Evolutionary conservation across 2,797 vertebrate species (phyloP).

Genomic region (Artibeus lituratus): DNA sequence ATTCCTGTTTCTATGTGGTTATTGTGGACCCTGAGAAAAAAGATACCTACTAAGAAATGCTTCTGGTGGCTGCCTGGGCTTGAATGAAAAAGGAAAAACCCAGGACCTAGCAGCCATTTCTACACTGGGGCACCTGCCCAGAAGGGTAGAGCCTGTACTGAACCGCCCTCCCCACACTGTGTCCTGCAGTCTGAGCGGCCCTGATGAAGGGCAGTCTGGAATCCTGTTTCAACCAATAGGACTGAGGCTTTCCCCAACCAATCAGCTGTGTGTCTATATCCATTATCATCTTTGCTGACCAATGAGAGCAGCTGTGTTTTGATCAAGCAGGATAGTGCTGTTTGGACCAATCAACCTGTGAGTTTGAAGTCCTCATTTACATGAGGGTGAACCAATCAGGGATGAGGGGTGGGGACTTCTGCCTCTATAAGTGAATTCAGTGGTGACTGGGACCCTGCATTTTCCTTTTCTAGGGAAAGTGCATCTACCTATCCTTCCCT

Average conservation of each 20-base stretch:
- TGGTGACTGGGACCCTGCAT: accelerated
- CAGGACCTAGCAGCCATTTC: background rate
- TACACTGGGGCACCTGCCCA: background rate
- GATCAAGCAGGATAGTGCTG: background rate
- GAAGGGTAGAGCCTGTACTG: accelerated
- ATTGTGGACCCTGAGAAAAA: background rate
- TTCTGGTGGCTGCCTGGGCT: background rate
- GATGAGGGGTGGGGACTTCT: background rate
- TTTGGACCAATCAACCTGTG: background rate
- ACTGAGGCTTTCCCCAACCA: background rate
- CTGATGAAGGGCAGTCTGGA: background rate
- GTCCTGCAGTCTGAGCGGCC: background rate
- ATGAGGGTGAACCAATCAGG: background rate
- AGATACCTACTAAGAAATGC: background rate
- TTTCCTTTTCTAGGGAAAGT: background rate
- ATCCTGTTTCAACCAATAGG: background rate
- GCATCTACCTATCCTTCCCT: background rate
- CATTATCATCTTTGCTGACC: background rate
- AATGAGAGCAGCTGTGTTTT: background rate
- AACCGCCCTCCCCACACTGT: background rate
- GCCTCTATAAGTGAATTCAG: background rate
- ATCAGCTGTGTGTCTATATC: background rate
- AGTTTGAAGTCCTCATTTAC: background rate
- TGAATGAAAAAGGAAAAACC: too few relatives aligned
- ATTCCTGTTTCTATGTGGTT: background rate